Evolutionary conservation across 2,113 vertebrate species (phyloP), one percentile per base, ranked within the genome.

Genomic region (Hippopotamus amphibius): DNA sequence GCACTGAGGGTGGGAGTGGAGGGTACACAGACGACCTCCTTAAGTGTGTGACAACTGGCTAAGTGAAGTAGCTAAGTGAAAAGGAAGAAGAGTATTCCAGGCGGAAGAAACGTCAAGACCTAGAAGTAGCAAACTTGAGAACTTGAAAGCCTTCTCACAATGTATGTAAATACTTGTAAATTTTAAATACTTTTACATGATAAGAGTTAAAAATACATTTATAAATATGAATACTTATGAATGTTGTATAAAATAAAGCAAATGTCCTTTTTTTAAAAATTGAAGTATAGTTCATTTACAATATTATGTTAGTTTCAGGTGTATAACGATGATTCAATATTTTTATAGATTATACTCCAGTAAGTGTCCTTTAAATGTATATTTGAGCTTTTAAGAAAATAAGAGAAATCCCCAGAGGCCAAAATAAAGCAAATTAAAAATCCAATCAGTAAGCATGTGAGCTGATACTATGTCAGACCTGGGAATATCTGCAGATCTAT

Each of bases 371-470:
- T 92, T 88, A 46, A 69, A 37, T 65, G 57, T 28, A 28, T 57
- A 55, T 30, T n/a, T 59, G 30, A 85, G 19, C 46, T 90, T 22
- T 65, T 84, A 68, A 59, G 50, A 85, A 84, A 69, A 43, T 59
- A 80, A 69, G 55, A 10, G 41, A 82, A 53, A 28, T 87, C 7
- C 7, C 28, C 26, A 48, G 43, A 59, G 46, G 19, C 71, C 63
- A 79, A 71, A 95, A 83, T 59, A 96, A 74, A 65, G 57, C 21
- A 41, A 33, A 90, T 59, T 82, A 57, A 92, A 76, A 92, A 48
- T 8, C 14, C 48, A 79, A 28, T 50, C 6, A 43, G 15, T 88
- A 24, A 53, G 16, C 83, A 33, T 88, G 14, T 79, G 46, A 89
- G 48, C 37, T n/a, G 41, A 84, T 24, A 46, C 26, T 43, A 10